phyloP scores from a whole-genome alignment of 2,113 vertebrate genomes.

The human (Homo sapiens) region DNA sequence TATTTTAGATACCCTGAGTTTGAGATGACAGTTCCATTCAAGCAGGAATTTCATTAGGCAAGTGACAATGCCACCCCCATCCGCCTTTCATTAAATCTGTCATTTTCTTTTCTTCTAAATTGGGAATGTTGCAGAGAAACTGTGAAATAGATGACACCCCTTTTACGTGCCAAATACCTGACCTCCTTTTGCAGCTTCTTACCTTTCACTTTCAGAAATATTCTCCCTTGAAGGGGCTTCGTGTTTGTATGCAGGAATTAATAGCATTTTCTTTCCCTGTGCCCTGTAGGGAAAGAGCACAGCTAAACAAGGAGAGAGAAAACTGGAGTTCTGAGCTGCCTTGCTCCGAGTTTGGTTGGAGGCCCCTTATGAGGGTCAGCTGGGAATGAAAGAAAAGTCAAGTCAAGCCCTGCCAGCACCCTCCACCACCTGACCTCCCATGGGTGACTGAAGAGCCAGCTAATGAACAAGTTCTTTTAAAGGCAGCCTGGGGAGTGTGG shows the following conservation, averaged over 20 bases:
- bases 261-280: constrained; percentile 21
- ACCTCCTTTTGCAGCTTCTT: too few species aligned
- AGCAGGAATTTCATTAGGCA: too few species aligned
- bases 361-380: not conserved
- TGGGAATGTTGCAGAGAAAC: too few species aligned
- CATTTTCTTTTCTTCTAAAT: too few species aligned
- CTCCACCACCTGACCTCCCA: not conserved
- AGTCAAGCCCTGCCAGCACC: not conserved
- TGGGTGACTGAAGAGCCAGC: constrained; percentile 39
- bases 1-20: too few species aligned
- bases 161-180: too few species aligned
- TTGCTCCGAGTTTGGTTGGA: not conserved
- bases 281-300: not conserved
- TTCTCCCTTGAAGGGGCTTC: too few species aligned
- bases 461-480: constrained; percentile 50
- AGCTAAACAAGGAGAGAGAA: not conserved
- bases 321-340: not conserved
- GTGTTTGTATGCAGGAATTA: constrained; percentile 33
- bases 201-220: too few species aligned
- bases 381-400: constrained; percentile 19
- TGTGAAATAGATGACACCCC: too few species aligned
- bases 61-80: too few species aligned
- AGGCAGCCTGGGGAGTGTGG: constrained; percentile 57
- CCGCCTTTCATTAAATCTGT: too few species aligned
- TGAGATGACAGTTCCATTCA: too few species aligned